Conservation (phyloP, 1,140 invertebrate species). For the Nasonia vitripennis region DNA sequence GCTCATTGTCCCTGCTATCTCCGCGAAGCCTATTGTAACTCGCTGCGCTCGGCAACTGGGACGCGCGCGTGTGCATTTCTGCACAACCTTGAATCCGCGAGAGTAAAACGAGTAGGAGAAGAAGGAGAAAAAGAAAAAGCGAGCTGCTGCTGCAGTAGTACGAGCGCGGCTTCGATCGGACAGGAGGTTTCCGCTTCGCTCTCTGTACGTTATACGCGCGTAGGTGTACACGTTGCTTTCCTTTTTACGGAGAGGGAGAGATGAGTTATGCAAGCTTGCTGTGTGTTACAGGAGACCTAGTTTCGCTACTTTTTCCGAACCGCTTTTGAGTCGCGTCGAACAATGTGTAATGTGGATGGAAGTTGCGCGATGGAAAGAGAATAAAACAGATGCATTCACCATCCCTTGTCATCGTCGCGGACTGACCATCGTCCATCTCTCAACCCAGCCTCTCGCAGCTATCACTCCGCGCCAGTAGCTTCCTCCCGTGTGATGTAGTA, state of each 20-base stretch:
- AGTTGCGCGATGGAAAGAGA: too few species aligned
- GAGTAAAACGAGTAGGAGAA: not conserved
- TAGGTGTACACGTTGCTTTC: not conserved
- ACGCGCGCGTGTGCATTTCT: not conserved
- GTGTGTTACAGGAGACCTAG: too few species aligned
- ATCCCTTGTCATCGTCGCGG: too few species aligned
- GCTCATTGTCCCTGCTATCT: not conserved
- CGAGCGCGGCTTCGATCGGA: conserved; percentile 34
- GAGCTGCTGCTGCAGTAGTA: conserved; percentile 14
- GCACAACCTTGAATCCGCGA: conserved; percentile 20
- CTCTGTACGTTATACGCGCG: not conserved
- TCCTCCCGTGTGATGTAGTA: not conserved
- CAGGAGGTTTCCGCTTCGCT: not conserved
- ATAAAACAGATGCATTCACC: too few species aligned
- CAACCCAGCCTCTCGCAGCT: too few species aligned
- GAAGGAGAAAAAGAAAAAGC: not conserved
- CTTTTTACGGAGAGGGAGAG: not conserved
- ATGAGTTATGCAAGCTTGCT: too few species aligned
- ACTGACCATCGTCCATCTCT: too few species aligned
- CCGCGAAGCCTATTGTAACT: not conserved
- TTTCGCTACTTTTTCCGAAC: too few species aligned
- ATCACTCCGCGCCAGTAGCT: not conserved
- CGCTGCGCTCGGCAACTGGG: not conserved
- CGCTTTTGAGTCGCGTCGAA: too few species aligned
- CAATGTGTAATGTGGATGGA: too few species aligned